These are phyloP conservation scores for Dendroctonus valens DNA, from an alignment of 1,140 invertebrate genomes.

Conservation along the genomic window DNA sequence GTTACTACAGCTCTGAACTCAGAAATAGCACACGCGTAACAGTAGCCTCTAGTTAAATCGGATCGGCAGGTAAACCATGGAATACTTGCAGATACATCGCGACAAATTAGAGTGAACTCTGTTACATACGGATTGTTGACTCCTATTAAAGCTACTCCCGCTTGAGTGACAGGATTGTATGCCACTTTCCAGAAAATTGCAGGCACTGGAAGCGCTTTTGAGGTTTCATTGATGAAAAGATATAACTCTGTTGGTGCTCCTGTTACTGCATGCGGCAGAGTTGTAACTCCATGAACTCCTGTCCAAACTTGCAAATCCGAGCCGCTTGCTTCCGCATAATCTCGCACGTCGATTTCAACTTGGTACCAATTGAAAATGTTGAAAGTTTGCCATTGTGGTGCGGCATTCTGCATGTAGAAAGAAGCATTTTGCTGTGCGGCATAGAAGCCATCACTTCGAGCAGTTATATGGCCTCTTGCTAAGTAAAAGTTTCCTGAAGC, in stretches of 20 bases:
- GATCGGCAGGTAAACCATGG: too few relatives aligned
- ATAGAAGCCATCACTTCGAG: slow-evolving; percentile 65
- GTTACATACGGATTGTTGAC: slow-evolving; percentile 67
- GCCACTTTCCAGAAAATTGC: slow-evolving; percentile 63
- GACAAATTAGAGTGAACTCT: too few relatives aligned
- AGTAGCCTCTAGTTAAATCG: too few relatives aligned
- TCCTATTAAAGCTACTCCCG: slow-evolving; percentile 61
- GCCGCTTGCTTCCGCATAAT: slow-evolving; percentile 43
- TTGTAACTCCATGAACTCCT: slow-evolving; percentile 52
- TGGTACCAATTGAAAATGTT: slow-evolving; percentile 59
- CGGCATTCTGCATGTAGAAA: slow-evolving; percentile 58
- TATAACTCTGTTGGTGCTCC: slow-evolving; percentile 52
- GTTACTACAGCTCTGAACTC: too few relatives aligned
- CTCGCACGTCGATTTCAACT: slow-evolving; percentile 51
- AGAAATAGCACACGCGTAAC: too few relatives aligned
- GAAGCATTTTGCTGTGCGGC: slow-evolving; percentile 63
- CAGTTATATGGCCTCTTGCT: slow-evolving; percentile 66
- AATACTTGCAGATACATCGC: slow-evolving; percentile 58
- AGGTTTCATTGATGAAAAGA: slow-evolving; percentile 51
- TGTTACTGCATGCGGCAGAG: slow-evolving; percentile 43
- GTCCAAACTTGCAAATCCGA: slow-evolving; percentile 3
- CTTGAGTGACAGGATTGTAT: slow-evolving; percentile 54
- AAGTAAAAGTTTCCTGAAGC: slow-evolving; percentile 59
- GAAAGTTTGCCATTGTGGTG: slow-evolving; percentile 59
- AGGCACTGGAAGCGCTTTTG: slow-evolving; percentile 56